Conservation (phyloP, 2,797 vertebrate genomes). For the Mus caroli region DNA sequence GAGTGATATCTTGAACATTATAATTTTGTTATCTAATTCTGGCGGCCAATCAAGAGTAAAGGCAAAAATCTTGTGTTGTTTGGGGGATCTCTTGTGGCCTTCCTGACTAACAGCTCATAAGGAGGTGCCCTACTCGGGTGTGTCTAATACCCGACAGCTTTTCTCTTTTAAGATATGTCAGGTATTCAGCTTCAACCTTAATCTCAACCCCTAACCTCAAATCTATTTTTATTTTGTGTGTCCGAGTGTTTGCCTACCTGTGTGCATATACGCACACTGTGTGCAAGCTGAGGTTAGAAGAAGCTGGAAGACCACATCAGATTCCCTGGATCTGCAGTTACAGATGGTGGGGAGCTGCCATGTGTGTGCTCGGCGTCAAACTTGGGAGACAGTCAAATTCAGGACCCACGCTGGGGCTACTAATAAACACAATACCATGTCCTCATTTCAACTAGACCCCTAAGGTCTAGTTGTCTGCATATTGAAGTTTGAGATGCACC, state of each 20-base stretch:
- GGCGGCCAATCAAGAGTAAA: not conserved
- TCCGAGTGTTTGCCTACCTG: not conserved
- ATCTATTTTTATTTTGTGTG: not conserved
- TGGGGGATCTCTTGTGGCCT: not conserved
- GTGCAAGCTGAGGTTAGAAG: not conserved
- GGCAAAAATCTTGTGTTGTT: not conserved
- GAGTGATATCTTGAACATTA: not conserved
- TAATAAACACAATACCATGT: not conserved
- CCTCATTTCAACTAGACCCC: not conserved
- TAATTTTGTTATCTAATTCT: not conserved
- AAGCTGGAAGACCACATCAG: too few relatives aligned
- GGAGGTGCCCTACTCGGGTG: not conserved
- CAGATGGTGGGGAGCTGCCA: not conserved
- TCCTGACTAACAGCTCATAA: not conserved
- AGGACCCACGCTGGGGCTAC: not conserved
- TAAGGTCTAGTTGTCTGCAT: not conserved
- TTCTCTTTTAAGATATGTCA: not conserved
- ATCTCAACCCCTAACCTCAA: not conserved
- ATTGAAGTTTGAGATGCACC: not conserved
- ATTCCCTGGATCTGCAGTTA: not conserved
- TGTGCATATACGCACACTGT: rapidly evolving
- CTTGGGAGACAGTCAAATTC: not conserved
- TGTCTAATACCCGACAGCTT: not conserved
- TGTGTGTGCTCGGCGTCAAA: not conserved
- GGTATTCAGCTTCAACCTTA: not conserved